Conservation (phyloP, 2,797 vertebrate species). For the Mormyrops boulengeri region DNA sequence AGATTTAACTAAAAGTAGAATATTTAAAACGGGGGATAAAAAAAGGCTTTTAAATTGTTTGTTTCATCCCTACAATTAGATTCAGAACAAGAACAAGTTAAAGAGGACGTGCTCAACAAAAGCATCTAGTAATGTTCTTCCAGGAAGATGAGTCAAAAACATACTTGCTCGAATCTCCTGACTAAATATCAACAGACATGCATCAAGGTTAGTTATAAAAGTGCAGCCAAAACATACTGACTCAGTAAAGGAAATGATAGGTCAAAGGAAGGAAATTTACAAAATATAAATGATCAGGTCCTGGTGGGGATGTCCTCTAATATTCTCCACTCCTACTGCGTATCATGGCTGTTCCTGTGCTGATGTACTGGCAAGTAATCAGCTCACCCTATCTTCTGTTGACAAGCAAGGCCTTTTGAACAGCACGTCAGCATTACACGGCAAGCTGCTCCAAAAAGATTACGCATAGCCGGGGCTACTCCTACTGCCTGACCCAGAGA, state of each 20-base stretch:
- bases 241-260: neutral
- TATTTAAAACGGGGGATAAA: neutral
- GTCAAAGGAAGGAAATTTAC: conserved; percentile 13
- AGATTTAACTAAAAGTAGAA: neutral
- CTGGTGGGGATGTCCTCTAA: neutral
- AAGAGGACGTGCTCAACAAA: neutral
- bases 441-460: neutral
- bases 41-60: neutral
- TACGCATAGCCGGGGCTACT: neutral
- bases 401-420: neutral
- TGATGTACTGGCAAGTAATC: neutral
- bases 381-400: neutral
- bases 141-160: neutral
- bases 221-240: neutral
- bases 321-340: neutral
- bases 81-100: neutral
- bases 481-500: neutral
- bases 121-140: neutral
- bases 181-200: neutral
- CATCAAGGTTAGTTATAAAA: conserved; percentile 10
- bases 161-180: neutral
- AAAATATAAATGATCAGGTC: neutral
- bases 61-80: neutral
- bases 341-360: neutral
- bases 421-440: neutral